Conservation (phyloP, 2,888 invertebrate species). For the Coelopa pilipes region DNA sequence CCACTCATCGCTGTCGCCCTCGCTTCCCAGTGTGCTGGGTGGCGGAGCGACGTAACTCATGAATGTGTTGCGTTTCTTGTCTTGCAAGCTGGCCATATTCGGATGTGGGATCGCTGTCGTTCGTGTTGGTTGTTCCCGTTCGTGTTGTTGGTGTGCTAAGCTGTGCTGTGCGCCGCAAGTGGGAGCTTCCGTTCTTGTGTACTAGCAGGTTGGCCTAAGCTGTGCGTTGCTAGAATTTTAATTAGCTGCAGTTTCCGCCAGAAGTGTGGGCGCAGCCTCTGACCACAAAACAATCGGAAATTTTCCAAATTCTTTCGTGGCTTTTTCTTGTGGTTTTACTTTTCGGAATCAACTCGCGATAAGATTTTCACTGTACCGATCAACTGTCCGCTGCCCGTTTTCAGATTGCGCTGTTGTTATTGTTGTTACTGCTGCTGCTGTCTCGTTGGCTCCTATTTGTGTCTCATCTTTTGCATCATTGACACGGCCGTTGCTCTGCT, state of each 20-base stretch:
- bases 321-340: not conserved
- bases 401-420: constrained; percentile 11
- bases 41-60: constrained; percentile 61
- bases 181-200: constrained; percentile 17
- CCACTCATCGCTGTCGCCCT: constrained; percentile 54
- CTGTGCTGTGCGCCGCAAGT: constrained; percentile 22
- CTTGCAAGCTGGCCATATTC: constrained; percentile 35
- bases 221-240: constrained; percentile 39
- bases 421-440: constrained; percentile 6
- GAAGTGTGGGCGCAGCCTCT: constrained; percentile 4
- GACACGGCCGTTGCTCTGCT: not conserved
- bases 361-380: constrained; percentile 10
- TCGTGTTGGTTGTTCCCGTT: constrained; percentile 16
- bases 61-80: constrained; percentile 58
- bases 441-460: constrained; percentile 6
- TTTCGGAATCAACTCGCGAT: not conserved
- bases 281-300: not conserved
- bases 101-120: not conserved
- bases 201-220: not conserved
- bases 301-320: constrained; percentile 3
- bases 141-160: constrained; percentile 23
- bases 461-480: not conserved
- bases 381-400: not conserved
- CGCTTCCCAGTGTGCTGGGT: constrained; percentile 51
- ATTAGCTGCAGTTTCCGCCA: constrained; percentile 26